These are phyloP conservation scores for Polylopha cassiicola DNA, from an alignment of 2,888 invertebrate species.

Conservation along the genomic window DNA sequence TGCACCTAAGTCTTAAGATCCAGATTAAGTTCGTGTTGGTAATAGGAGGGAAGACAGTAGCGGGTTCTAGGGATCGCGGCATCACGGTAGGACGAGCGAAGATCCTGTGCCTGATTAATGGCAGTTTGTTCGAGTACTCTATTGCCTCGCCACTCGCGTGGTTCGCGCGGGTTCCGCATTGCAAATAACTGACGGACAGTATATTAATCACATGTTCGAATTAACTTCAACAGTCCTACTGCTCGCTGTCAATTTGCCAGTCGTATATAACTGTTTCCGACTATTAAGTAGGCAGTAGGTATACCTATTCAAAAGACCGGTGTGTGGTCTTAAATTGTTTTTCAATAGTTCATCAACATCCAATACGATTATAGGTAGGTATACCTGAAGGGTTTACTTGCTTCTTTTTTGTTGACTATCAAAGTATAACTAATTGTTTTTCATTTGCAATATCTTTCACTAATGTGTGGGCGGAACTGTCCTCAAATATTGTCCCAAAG, in stretches of 20 bases:
- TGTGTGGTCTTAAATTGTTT: no score
- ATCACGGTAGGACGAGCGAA: slow-evolving; percentile 68
- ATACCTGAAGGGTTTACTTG: no score
- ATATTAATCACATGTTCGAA: no score
- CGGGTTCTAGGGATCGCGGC: slow-evolving; percentile 57
- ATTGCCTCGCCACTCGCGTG: slow-evolving; percentile 1
- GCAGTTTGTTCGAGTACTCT: slow-evolving; percentile 20
- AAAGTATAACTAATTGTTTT: slow-evolving; percentile 1
- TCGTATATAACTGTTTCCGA: no score
- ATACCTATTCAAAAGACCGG: no score
- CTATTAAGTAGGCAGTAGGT: no score
- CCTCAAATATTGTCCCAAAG: slow-evolving; percentile 10
- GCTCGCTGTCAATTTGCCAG: no score
- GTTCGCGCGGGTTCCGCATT: slow-evolving; percentile 14
- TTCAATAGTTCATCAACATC: no score
- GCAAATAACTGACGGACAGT: slow-evolving; percentile 14
- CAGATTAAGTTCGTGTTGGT: slow-evolving; percentile 30
- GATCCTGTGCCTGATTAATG: slow-evolving; percentile 55
- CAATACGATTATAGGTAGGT: no score
- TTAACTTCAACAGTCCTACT: no score
- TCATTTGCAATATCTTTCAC: slow-evolving; percentile 16
- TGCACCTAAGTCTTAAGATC: slow-evolving; percentile 40
- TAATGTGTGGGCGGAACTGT: slow-evolving; percentile 6
- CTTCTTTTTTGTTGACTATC: slow-evolving; percentile 6
- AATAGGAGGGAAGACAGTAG: slow-evolving; percentile 23